A percentile compares a stretch with the other conserved stretches of the same genome.
Evolutionary conservation across 2,888 invertebrate species (phyloP).

Genomic region (Morpho helenor): DNA sequence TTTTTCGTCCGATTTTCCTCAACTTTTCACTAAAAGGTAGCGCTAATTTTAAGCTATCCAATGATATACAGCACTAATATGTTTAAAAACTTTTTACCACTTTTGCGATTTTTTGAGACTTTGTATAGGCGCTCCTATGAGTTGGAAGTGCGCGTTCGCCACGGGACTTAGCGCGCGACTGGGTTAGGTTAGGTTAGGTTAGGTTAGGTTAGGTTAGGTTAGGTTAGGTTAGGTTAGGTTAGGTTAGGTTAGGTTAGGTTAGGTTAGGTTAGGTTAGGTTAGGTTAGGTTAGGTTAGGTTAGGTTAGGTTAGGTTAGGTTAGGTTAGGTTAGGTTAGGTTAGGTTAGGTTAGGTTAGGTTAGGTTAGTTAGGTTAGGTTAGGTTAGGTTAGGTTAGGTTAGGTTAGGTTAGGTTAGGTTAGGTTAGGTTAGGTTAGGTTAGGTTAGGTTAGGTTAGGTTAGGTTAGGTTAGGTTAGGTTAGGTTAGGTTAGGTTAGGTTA

Average conservation of each 20-base stretch:
- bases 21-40: no score
- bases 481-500: constrained; percentile 21
- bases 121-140: no score
- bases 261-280: constrained; percentile 32
- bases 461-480: constrained; percentile 19
- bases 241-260: constrained; percentile 28
- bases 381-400: constrained; percentile 27
- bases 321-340: constrained; percentile 29
- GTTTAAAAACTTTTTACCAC: no score
- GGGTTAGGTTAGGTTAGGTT: constrained; percentile 29
- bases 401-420: constrained; percentile 28
- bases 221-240: constrained; percentile 22
- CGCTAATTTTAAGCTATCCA: no score
- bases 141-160: no score
- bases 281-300: constrained; percentile 30
- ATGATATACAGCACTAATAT: no score
- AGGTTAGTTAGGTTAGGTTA: constrained; percentile 28
- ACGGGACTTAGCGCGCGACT: no score
- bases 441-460: constrained; percentile 21
- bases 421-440: constrained; percentile 29
- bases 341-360: constrained; percentile 28
- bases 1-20: no score
- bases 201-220: constrained; percentile 28
- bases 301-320: constrained; percentile 30
- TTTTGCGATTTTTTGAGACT: no score